Percentiles rank a stretch among this genome's conserved stretches.
Conservation (phyloP, 2,113 vertebrate genomes). For the Uria aalge region DNA sequence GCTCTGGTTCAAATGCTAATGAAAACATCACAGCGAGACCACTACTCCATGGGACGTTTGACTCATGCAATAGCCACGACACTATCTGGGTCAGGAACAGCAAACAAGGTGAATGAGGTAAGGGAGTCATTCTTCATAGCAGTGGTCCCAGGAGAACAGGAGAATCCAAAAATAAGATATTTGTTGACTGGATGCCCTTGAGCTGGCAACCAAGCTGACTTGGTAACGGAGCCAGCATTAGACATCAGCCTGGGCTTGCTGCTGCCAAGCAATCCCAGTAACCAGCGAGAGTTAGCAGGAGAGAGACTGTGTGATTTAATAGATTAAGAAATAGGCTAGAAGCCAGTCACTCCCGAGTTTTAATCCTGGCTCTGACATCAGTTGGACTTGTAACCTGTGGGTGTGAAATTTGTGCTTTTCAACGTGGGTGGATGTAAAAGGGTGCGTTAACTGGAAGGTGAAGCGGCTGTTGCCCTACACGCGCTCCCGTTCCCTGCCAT, state of each 20-base stretch:
- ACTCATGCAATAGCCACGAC: conserved; percentile 11
- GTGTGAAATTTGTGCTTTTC: background rate
- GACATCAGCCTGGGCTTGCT: conserved; percentile 47
- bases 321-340: conserved; percentile 34
- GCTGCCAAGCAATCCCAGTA: conserved; percentile 44
- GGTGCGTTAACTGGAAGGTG: background rate
- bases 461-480: background rate
- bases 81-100: conserved; percentile 43
- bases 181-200: conserved; percentile 71
- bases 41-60: background rate
- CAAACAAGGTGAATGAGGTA: conserved; percentile 75
- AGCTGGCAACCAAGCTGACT: conserved; percentile 60
- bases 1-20: conserved; percentile 54
- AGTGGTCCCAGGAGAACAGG: conserved; percentile 32
- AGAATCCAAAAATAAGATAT: conserved; percentile 74
- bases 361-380: conserved; percentile 14
- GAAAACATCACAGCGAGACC: conserved; percentile 47
- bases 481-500: background rate
- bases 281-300: background rate
- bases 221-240: conserved; percentile 42
- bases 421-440: background rate
- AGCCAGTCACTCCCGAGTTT: conserved; percentile 3
- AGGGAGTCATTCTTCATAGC: conserved; percentile 42
- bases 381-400: background rate
- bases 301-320: conserved; percentile 20